Percentiles rank a stretch among this genome's conserved stretches.
These are phyloP conservation scores for Phylloscopus whistleri DNA, from an alignment of 2,113 vertebrate species.

Conservation along the genomic window DNA sequence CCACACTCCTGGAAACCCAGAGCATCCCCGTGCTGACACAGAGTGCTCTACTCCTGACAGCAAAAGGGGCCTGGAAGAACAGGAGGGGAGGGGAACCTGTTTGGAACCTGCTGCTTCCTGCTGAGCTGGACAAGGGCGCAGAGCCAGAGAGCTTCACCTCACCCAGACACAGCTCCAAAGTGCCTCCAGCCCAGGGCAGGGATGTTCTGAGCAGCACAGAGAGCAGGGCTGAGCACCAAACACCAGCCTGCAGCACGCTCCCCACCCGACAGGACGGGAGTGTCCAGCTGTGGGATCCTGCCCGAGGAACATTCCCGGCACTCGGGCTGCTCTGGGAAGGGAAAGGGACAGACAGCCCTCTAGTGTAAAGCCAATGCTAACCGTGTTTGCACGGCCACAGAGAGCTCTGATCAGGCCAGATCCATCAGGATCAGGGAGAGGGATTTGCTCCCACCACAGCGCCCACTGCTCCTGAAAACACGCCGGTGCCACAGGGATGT, in stretches of 20 bases:
- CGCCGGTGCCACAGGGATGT: rapidly evolving
- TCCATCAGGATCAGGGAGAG: rapidly evolving
- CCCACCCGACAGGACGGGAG: neutral
- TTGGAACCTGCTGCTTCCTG: neutral
- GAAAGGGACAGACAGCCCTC: conserved; percentile 64
- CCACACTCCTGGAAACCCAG: neutral
- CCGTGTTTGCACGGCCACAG: neutral
- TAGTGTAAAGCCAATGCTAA: conserved; percentile 59
- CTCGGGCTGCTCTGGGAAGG: neutral
- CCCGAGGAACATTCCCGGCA: rapidly evolving
- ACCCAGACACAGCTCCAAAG: neutral
- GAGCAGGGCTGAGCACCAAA: neutral
- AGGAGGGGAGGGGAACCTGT: neutral
- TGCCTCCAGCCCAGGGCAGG: neutral
- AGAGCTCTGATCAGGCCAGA: neutral
- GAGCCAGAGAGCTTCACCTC: neutral
- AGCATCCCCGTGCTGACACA: neutral
- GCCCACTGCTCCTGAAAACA: neutral
- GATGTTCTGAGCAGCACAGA: neutral
- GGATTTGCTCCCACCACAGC: neutral
- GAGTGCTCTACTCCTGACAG: neutral
- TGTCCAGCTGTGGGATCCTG: neutral
- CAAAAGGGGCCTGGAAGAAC: neutral
- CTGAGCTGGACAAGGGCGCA: neutral
- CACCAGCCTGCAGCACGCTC: rapidly evolving